Conservation (phyloP, 1,140 invertebrate species). For the Lasaia peninsularis region DNA sequence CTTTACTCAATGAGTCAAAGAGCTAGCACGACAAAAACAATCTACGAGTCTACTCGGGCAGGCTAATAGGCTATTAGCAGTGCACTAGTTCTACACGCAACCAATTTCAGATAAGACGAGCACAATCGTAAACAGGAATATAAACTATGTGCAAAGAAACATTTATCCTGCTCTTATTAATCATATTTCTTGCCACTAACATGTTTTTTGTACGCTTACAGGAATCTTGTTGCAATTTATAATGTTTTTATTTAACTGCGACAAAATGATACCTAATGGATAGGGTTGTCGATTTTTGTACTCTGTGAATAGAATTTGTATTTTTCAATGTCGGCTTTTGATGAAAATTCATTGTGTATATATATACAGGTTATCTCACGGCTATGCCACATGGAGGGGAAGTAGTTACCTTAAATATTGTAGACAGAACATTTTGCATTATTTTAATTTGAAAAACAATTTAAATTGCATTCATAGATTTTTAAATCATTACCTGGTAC, state of each 20-base stretch:
- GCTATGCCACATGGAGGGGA: too few relatives aligned
- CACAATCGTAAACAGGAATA: slow-evolving; percentile 8
- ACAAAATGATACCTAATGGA: too few relatives aligned
- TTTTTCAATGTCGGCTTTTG: too few relatives aligned
- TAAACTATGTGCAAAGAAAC: slow-evolving; percentile 10
- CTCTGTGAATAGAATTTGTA: too few relatives aligned
- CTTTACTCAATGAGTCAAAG: not conserved
- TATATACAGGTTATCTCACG: too few relatives aligned
- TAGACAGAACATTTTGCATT: too few relatives aligned
- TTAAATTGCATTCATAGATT: too few relatives aligned
- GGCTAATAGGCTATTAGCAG: slow-evolving; percentile 40
- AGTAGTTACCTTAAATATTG: too few relatives aligned
- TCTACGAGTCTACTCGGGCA: slow-evolving; percentile 36
- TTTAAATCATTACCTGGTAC: too few relatives aligned
- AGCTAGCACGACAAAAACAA: slow-evolving; percentile 42
- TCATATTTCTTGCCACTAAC: slow-evolving; percentile 9
- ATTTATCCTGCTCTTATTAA: slow-evolving; percentile 7
- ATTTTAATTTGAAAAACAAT: too few relatives aligned
- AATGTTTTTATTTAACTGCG: not conserved
- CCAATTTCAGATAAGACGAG: slow-evolving; percentile 19
- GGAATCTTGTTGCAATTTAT: slow-evolving; percentile 1
- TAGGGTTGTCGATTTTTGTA: too few relatives aligned
- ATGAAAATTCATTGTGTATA: too few relatives aligned
- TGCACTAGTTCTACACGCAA: slow-evolving; percentile 20
- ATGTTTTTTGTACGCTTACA: not conserved